Base-by-base conservation (phyloP, 92 coral and sea anemone genomes). In the Epizoanthus fatuus region DNA sequence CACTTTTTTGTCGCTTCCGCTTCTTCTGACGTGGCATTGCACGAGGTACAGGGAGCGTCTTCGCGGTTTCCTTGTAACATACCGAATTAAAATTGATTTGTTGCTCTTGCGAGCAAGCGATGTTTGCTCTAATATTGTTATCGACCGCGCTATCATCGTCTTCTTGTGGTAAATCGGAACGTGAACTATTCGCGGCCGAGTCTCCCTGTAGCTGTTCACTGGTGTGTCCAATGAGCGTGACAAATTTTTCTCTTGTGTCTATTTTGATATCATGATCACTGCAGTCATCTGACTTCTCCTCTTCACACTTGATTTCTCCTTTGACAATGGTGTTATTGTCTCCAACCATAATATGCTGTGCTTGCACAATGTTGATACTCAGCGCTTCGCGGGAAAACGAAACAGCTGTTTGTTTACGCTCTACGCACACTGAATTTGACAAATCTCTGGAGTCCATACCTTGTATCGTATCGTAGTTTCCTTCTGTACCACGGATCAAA, bases 351-450 rank as follows among this genome's bases (percentile, higher is more conserved):
- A 77, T 57, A 5, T 19, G 57, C 12, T 59, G 38, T 3, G 69
- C 57, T 9, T n/a, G 13, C 14, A 17, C 12, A 59, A 76, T 76
- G 39, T 76, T 76, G 17, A 76, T 42, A 9, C 63, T 22, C 15
- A 42, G 0, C 2, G 2, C 5, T 62, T 60, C 71, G 71, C 71
- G 58, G 55, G 55, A 58, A 76, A 58, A 14, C 17, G 59, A 11
- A 59, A 76, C 81, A 76, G 68, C 81, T 76, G 82, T 17, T 77
- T 42, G 12, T 59, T 58, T 11, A 22, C 13, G 19, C 13, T 77
- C 69, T 42, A 11, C 71, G 12, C 22, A 11, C 19, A 5, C 12
- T 0, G 49, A 66, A 66, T 17, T 42, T 22, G 5, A 13, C 82
- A 13, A 17, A 39, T 20, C 16, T 6, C 47, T 60, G 57, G 13